Percentiles rank a stretch among this genome's conserved stretches.
phyloP scores from a whole-genome alignment of 64 coral and sea anemone species.

The Stichodactyla mertensii region DNA sequence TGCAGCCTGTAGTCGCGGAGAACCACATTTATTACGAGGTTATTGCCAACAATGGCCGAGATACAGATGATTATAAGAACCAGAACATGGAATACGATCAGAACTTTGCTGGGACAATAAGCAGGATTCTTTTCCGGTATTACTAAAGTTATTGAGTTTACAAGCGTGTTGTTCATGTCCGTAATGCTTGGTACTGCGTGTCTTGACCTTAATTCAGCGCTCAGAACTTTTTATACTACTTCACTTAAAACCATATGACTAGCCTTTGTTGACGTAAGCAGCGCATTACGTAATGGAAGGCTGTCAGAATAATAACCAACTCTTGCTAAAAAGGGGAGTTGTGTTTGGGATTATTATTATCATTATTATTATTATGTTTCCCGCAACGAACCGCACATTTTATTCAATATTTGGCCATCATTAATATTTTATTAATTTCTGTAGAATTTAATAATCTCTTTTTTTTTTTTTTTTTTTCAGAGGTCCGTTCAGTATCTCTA shows the following conservation, averaged over 20 bases:
- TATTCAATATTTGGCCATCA: neutral
- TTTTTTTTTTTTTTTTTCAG: neutral
- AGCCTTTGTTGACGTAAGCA: neutral
- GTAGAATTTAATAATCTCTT: too few relatives aligned
- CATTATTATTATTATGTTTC: neutral
- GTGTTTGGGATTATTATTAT: neutral
- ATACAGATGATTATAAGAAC: conserved; percentile 54
- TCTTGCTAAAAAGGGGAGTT: too few relatives aligned
- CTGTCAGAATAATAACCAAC: neutral
- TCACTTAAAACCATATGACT: neutral
- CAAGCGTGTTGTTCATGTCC: conserved; percentile 1
- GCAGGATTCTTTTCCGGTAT: neutral
- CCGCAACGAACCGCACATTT: neutral
- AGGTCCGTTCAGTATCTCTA: neutral
- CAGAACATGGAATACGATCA: conserved; percentile 15
- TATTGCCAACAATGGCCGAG: conserved; percentile 66
- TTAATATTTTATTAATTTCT: too few relatives aligned
- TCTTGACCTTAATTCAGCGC: neutral
- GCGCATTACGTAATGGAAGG: neutral
- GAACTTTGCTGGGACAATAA: neutral
- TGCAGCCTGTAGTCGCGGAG: conserved; percentile 53
- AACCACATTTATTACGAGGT: conserved; percentile 50
- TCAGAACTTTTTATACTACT: neutral
- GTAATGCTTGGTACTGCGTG: neutral
- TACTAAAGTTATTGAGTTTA: neutral